These are phyloP conservation scores for Boloria selene DNA, from an alignment of 2,888 invertebrate species.

Conservation along the genomic window DNA sequence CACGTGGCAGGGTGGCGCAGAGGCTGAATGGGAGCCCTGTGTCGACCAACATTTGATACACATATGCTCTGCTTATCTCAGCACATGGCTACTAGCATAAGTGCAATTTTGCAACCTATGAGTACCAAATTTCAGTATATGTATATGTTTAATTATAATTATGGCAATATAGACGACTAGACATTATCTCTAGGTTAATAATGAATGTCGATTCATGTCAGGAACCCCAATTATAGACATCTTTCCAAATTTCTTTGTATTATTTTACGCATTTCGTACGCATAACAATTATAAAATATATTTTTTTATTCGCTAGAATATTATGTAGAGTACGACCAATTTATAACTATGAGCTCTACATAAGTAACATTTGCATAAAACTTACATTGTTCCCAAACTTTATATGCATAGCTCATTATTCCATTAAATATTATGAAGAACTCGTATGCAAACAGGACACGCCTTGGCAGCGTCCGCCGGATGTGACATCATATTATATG, in stretches of 20 bases:
- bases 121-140: slow-evolving; percentile 14
- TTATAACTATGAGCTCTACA: no score
- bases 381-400: slow-evolving; percentile 11
- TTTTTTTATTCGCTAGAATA: no score
- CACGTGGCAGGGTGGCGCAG: slow-evolving; percentile 60
- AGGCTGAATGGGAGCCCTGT: slow-evolving; percentile 70
- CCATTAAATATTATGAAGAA: slow-evolving; percentile 35
- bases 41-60: slow-evolving; percentile 63
- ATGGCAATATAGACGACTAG: no score
- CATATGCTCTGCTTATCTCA: slow-evolving; percentile 47
- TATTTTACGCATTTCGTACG: no score
- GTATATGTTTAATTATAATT: not conserved
- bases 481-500: slow-evolving; percentile 58
- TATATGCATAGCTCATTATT: slow-evolving; percentile 21
- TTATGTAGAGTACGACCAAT: no score
- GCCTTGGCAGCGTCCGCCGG: slow-evolving; percentile 67
- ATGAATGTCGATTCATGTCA: no score
- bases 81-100: slow-evolving; percentile 41
- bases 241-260: no score
- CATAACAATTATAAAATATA: no score
- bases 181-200: no score
- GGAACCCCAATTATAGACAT: no score
- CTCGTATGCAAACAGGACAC: slow-evolving; percentile 72
- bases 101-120: slow-evolving; percentile 37
- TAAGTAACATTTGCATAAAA: not conserved